These are phyloP conservation scores for Eidolon dupreanum DNA, from an alignment of 2,797 vertebrate species.

Conservation along the genomic window DNA sequence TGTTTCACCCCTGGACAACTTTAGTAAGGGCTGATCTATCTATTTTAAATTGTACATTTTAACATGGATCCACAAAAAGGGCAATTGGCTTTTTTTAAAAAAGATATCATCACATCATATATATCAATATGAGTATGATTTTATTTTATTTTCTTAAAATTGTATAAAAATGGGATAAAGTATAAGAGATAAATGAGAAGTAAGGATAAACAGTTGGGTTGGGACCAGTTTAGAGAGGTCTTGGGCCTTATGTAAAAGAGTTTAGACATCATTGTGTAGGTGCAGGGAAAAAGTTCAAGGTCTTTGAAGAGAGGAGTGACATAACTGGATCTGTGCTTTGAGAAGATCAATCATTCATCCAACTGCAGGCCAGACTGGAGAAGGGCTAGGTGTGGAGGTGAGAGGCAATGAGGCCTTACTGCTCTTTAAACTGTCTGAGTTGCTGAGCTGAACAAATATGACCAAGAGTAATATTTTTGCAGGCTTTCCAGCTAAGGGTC, in stretches of 20 bases:
- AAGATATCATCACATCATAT: neutral
- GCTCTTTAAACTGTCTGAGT: neutral
- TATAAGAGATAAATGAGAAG: neutral
- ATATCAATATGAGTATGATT: neutral
- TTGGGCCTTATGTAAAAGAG: neutral
- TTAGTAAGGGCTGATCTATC: neutral
- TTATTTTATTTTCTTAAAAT: neutral
- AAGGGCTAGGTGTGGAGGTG: neutral
- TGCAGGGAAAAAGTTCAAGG: neutral
- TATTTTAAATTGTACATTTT: neutral
- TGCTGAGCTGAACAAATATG: conserved; percentile 11
- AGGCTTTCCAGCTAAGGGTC: conserved; percentile 8
- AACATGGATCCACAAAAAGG: neutral
- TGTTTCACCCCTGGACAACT: neutral
- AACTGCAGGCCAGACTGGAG: neutral
- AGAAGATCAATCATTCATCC: neutral
- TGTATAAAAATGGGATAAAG: neutral
- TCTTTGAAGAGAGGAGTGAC: neutral
- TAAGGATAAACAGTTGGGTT: neutral
- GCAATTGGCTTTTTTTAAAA: neutral
- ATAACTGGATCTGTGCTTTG: neutral
- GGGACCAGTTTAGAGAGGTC: neutral
- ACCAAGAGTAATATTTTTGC: neutral
- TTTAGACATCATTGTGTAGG: neutral
- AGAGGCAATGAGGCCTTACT: neutral